These are phyloP conservation scores for Leptopilina myrica DNA, from an alignment of 2,888 invertebrate species.

Conservation along the genomic window DNA sequence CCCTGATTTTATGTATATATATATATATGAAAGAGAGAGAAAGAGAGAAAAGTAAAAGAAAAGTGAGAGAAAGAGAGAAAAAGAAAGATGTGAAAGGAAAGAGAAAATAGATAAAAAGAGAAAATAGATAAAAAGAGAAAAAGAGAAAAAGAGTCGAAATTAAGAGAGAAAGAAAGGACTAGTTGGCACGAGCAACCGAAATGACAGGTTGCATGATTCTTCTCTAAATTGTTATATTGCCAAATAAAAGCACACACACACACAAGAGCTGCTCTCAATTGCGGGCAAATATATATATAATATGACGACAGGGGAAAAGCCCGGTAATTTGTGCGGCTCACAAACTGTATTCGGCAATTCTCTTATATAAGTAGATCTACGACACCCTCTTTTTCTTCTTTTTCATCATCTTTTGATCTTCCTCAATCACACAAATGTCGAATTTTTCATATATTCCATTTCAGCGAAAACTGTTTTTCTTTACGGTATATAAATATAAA, in stretches of 20 bases:
- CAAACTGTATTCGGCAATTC: no score
- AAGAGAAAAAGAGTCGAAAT: slow-evolving; percentile 47
- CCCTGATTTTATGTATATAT: slow-evolving; percentile 53
- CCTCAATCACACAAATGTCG: no score
- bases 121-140: slow-evolving; percentile 48
- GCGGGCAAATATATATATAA: no score
- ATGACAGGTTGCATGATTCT: slow-evolving; percentile 64
- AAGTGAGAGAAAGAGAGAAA: slow-evolving; percentile 44
- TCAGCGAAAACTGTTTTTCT: no score
- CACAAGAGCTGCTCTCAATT: no score
- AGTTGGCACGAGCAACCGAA: slow-evolving; percentile 59
- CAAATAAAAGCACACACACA: slow-evolving; percentile 47
- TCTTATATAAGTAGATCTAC: no score
- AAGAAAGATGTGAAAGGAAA: slow-evolving; percentile 24
- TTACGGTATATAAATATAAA: no score
- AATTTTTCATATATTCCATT: no score
- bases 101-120: slow-evolving; percentile 45
- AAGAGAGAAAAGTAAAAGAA: slow-evolving; percentile 47
- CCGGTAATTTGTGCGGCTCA: no score
- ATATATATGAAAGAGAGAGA: slow-evolving; percentile 37
- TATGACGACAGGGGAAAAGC: no score
- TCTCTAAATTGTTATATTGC: slow-evolving; percentile 53
- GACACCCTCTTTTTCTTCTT: no score
- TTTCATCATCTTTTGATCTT: no score
- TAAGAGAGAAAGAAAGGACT: slow-evolving; percentile 47